phyloP scores from a whole-genome alignment of 2,888 invertebrate genomes.

The Exocentrus adspersus region DNA sequence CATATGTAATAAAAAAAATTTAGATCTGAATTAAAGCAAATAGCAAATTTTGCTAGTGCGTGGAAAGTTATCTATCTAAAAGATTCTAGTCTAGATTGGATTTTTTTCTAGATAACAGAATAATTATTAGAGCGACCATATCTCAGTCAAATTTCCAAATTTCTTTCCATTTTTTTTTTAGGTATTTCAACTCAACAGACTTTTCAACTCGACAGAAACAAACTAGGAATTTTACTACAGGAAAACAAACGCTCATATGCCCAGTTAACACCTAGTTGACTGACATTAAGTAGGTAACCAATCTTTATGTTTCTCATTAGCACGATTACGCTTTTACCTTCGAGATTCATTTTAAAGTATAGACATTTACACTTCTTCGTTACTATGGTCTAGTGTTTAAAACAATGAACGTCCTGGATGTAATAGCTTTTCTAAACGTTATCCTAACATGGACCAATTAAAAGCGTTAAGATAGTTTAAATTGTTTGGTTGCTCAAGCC shows the following conservation, averaged over 20 bases:
- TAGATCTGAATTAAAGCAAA: too few relatives aligned
- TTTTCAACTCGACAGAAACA: background rate
- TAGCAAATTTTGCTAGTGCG: too few relatives aligned
- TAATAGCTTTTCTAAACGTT: background rate
- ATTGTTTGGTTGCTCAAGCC: background rate
- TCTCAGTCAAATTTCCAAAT: too few relatives aligned
- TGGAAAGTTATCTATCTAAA: too few relatives aligned
- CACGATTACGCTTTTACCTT: conserved; percentile 18
- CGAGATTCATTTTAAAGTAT: conserved; percentile 11
- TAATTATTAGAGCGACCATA: too few relatives aligned
- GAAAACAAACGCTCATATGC: conserved; percentile 8
- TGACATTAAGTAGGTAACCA: conserved; percentile 22
- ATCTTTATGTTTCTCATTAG: conserved; percentile 19
- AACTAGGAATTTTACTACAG: conserved; percentile 12
- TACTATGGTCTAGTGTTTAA: background rate
- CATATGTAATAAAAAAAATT: too few relatives aligned
- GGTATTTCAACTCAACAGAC: too few relatives aligned
- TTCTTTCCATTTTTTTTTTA: too few relatives aligned
- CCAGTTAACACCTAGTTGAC: conserved; percentile 19
- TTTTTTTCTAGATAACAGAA: too few relatives aligned
- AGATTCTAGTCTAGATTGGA: too few relatives aligned
- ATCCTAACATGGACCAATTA: background rate
- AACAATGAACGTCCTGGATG: background rate
- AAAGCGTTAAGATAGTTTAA: background rate
- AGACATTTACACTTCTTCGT: conserved; percentile 1